These are phyloP conservation scores for Disparrhopalites patrizii DNA, from an alignment of 2,888 invertebrate species.

Conservation along the genomic window DNA sequence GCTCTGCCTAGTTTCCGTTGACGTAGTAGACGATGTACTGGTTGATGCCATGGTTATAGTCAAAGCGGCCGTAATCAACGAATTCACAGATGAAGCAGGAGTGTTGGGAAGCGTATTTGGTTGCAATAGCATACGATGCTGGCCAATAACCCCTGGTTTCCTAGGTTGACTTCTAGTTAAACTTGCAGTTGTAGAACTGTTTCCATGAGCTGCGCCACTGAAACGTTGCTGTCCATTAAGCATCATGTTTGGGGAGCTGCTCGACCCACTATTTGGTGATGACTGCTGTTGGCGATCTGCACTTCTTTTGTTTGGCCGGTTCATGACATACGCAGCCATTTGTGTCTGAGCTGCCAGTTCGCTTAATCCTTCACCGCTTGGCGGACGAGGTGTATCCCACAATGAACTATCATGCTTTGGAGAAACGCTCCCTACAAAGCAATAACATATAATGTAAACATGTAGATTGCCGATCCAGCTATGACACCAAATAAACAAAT, in stretches of 20 bases:
- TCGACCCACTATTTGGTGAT: slow-evolving; percentile 6
- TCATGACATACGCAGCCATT: slow-evolving; percentile 31
- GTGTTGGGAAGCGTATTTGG: background rate
- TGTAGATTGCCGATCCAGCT: background rate
- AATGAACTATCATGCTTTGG: slow-evolving; percentile 31
- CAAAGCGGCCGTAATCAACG: slow-evolving; percentile 23
- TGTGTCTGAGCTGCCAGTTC: slow-evolving; percentile 44
- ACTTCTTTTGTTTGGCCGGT: slow-evolving; percentile 31
- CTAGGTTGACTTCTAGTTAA: slow-evolving; percentile 17
- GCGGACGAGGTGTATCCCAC: slow-evolving; percentile 44
- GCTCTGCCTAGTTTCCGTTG: slow-evolving; percentile 30
- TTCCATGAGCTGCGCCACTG: slow-evolving; percentile 5
- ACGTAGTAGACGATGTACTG: background rate
- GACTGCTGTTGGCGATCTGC: slow-evolving; percentile 13
- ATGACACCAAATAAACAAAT: background rate
- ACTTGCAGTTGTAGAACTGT: slow-evolving; percentile 15
- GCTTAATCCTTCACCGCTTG: slow-evolving; percentile 39
- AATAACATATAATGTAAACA: background rate
- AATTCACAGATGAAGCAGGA: background rate
- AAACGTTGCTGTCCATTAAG: slow-evolving; percentile 17
- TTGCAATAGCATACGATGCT: slow-evolving; percentile 19
- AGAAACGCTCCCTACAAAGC: slow-evolving; percentile 22
- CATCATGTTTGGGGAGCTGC: slow-evolving; percentile 21
- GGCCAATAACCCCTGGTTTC: slow-evolving; percentile 45
- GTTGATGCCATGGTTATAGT: slow-evolving; percentile 25